phyloP scores from a whole-genome alignment of 1,140 invertebrate species.

The Cardiocondyla obscurior region DNA sequence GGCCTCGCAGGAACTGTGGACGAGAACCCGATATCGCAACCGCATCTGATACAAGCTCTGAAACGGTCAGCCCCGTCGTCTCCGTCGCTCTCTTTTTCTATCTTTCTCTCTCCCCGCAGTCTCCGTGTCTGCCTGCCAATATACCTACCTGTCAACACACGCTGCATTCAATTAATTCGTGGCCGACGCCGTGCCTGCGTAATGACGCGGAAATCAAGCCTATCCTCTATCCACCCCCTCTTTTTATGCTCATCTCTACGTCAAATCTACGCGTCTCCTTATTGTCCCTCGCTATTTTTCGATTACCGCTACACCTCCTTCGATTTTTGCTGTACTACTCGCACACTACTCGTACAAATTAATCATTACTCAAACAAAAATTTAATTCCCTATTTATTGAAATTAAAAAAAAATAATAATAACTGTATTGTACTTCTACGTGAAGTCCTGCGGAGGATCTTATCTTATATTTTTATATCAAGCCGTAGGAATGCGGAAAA shows the following conservation, averaged over 20 bases:
- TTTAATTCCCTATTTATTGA: too few relatives aligned
- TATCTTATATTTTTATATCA: background rate
- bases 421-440: too few relatives aligned
- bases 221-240: constrained; percentile 51
- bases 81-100: constrained; percentile 24
- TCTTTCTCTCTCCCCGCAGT: constrained; percentile 20
- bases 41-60: constrained; percentile 82
- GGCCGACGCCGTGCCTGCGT: constrained; percentile 76
- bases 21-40: constrained; percentile 79
- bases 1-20: constrained; percentile 76
- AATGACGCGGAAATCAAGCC: constrained; percentile 82
- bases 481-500: constrained; percentile 25
- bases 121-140: constrained; percentile 80
- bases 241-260: constrained; percentile 23
- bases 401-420: too few relatives aligned
- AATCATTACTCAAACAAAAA: background rate
- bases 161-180: constrained; percentile 83
- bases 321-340: background rate
- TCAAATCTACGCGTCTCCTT: background rate
- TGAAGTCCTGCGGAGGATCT: too few relatives aligned
- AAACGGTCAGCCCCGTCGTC: constrained; percentile 73
- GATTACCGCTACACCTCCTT: too few relatives aligned
- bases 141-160: constrained; percentile 83
- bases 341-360: background rate
- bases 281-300: constrained; percentile 2